phyloP scores from a whole-genome alignment of 2,113 vertebrate genomes.

The Lethenteron camtschaticum region DNA sequence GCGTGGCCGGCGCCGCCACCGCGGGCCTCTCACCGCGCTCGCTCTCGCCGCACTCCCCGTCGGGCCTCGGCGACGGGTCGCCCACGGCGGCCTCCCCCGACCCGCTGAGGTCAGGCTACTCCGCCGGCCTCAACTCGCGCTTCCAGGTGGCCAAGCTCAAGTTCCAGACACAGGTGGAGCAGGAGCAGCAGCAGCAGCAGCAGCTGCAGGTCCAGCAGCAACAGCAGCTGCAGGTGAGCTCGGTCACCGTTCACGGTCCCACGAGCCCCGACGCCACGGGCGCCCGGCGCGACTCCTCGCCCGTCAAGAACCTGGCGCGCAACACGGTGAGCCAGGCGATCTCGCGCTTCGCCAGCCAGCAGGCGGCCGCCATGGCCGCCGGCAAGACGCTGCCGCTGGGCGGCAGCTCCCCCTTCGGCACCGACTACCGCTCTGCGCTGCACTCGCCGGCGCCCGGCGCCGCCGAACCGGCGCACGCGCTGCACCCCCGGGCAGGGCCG shows the following conservation, averaged over 20 bases:
- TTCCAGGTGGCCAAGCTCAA: conserved; percentile 87
- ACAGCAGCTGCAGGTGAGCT: no score
- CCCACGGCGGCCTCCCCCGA: no score
- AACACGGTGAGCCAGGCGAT: conserved; percentile 77
- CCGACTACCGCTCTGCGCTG: conserved; percentile 60
- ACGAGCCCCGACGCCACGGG: no score
- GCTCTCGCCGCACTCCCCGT: no score
- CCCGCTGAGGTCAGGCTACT: conserved; percentile 42
- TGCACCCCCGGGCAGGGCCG: conserved; percentile 27
- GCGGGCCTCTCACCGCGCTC: no score
- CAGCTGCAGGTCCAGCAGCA: no score
- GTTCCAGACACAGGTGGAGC: conserved; percentile 73
- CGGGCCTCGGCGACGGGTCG: no score
- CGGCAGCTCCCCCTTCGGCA: conserved; percentile 73
- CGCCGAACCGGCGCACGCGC: conserved; percentile 28
- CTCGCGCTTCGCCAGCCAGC: conserved; percentile 67
- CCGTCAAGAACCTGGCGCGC: conserved; percentile 63
- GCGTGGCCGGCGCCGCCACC: no score
- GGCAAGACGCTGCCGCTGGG: conserved; percentile 24
- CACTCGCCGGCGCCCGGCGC: conserved; percentile 18
- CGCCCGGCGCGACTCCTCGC: conserved; percentile 35
- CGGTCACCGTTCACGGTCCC: no score
- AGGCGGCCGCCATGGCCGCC: conserved; percentile 19
- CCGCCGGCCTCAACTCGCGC: conserved; percentile 72
- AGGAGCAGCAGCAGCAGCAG: conserved; percentile 23